Evolutionary conservation across 2,113 vertebrate species (phyloP), one percentile per base, ranked within the genome.

Genomic region (Apistogramma diplotaenia): DNA sequence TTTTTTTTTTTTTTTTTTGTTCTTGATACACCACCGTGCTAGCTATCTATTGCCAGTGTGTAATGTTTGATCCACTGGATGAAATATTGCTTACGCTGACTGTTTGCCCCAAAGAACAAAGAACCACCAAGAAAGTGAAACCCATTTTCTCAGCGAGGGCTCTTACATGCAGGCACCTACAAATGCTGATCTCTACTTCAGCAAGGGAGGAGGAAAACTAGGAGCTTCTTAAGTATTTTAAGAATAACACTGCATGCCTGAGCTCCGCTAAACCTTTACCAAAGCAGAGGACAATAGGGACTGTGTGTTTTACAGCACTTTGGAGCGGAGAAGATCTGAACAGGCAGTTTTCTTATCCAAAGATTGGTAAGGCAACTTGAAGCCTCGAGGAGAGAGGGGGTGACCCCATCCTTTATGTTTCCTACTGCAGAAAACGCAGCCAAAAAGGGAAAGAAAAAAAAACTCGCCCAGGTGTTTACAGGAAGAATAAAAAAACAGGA

Each of bases 221-320:
- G 65, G 61, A 78, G 76, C 82, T 70, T 82, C 74, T 59, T 88
- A 62, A 71, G 85, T 91, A 85, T 90, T 91, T 93, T 89, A 88
- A 83, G 88, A 85, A 85, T 74, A 84, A 84, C 70, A 18, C 58
- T 31, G 54, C 77, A 78, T 70, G 82, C 72, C 76, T 55, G 60
- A 73, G 77, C 43, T 58, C 40, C 61, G 78, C 78, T 79, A 91
- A 84, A 82, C 76, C 85, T 88, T 84, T 76, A 85, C 58, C 19
- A 78, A 81, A 74, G 62, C 71, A 79, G 37, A 85, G 60, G 77
- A 70, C 59, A 84, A 62, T 79, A 74, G 70, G 74, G 61, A 79
- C 61, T 83, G 40, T 82, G 70, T 75, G 86, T 84, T 85, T 85
- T 76, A 81, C 37, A 59, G 23, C 31, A 79, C 65, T 87, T 74